A percentile compares a stretch with the other conserved stretches of the same genome.
phyloP scores from a whole-genome alignment of 2,113 vertebrate genomes.

The Azemiops feae region DNA sequence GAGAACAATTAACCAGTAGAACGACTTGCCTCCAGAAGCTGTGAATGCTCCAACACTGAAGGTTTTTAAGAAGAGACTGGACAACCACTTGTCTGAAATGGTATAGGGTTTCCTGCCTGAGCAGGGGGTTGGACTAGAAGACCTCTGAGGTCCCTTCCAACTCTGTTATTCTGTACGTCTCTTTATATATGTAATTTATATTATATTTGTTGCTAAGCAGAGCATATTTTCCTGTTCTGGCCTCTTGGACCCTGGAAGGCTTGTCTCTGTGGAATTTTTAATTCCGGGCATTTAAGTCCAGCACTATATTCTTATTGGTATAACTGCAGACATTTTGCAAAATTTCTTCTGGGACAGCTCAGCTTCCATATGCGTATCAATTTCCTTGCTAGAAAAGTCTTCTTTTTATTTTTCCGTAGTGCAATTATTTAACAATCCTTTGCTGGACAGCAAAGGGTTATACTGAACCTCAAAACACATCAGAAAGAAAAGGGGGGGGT shows the following conservation, averaged over 20 bases:
- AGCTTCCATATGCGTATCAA: fast-evolving
- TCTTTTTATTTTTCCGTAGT: background rate
- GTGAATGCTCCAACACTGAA: no score
- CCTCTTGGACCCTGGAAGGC: background rate
- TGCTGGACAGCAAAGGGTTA: background rate
- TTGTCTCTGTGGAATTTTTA: background rate
- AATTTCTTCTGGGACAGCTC: background rate
- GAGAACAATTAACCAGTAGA: no score
- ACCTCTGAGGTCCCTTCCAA: no score
- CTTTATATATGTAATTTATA: background rate
- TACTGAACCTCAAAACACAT: background rate
- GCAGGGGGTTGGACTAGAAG: no score
- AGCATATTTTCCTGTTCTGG: background rate
- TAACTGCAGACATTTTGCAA: background rate
- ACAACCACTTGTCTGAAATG: no score
- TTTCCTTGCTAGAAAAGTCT: constrained; percentile 3
- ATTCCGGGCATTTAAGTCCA: constrained; percentile 7
- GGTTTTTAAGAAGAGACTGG: no score
- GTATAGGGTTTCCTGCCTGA: no score
- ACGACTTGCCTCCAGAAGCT: no score
- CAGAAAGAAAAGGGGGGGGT: background rate
- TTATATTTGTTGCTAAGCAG: background rate
- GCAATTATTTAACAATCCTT: background rate
- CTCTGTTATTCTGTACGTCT: background rate
- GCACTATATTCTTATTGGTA: background rate